These are phyloP conservation scores for Cacatua alba DNA, from an alignment of 2,113 vertebrate genomes.

Conservation along the genomic window DNA sequence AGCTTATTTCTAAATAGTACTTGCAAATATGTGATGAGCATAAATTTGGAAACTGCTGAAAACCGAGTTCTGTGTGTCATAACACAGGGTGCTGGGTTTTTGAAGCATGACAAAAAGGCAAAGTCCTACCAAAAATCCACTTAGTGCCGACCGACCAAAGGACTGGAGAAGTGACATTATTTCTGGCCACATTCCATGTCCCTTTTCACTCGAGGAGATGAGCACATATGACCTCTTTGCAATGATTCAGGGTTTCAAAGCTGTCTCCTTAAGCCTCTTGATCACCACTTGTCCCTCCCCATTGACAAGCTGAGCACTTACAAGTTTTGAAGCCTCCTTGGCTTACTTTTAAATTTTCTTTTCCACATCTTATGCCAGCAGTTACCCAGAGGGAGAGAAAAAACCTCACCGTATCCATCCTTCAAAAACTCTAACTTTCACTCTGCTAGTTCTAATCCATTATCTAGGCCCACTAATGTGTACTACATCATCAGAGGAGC, in stretches of 20 bases:
- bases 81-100: constrained; percentile 69
- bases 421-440: constrained; percentile 70
- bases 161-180: constrained; percentile 60
- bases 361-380: constrained; percentile 72
- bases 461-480: constrained; percentile 70
- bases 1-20: constrained; percentile 76
- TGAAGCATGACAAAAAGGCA: constrained; percentile 37
- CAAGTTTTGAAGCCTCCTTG: constrained; percentile 76
- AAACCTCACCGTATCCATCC: constrained; percentile 38
- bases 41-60: constrained; percentile 73
- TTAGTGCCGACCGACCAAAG: constrained; percentile 9
- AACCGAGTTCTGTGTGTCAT: constrained; percentile 71
- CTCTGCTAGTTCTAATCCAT: constrained; percentile 73
- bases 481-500: constrained; percentile 72
- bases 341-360: constrained; percentile 76
- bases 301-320: constrained; percentile 75
- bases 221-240: constrained; percentile 59
- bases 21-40: constrained; percentile 75
- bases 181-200: constrained; percentile 51
- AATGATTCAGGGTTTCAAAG: constrained; percentile 70
- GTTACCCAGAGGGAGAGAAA: constrained; percentile 70
- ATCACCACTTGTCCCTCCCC: constrained; percentile 72
- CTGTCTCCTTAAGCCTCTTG: constrained; percentile 66
- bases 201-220: constrained; percentile 64
- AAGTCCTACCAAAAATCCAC: constrained; percentile 65